These are phyloP conservation scores for Drosophila simulans DNA, from an alignment of 1,140 invertebrate genomes.

Conservation along the genomic window DNA sequence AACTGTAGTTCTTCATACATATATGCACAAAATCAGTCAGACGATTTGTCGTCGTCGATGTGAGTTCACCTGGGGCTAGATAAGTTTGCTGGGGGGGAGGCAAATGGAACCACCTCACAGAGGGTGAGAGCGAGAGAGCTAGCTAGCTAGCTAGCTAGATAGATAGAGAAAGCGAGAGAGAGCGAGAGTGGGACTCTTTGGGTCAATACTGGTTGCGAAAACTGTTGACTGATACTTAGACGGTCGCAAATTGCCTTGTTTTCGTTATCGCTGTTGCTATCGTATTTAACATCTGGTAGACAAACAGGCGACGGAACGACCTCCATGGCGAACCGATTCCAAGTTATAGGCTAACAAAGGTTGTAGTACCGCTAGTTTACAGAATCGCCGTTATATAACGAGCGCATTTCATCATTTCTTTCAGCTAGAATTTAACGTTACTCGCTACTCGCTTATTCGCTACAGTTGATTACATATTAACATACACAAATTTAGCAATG, in stretches of 20 bases:
- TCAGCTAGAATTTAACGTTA: neutral
- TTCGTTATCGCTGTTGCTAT: conserved; percentile 50
- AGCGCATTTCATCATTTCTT: neutral
- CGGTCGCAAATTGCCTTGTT: conserved; percentile 51
- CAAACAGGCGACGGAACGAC: conserved; percentile 39
- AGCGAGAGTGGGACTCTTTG: conserved; percentile 9
- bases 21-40: conserved; percentile 53
- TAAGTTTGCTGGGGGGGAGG: conserved; percentile 17
- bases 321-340: conserved; percentile 19
- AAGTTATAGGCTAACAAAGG: conserved; percentile 38
- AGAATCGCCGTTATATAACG: conserved; percentile 7
- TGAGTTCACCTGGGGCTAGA: conserved; percentile 25
- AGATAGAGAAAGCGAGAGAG: no score
- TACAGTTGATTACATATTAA: no score
- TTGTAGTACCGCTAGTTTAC: conserved; percentile 1
- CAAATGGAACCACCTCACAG: neutral
- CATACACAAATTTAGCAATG: no score
- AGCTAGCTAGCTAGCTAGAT: no score
- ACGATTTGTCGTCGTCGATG: conserved; percentile 60
- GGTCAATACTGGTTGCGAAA: conserved; percentile 49
- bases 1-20: conserved; percentile 8
- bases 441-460: neutral
- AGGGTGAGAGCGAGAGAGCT: no score
- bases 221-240: conserved; percentile 54
- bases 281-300: conserved; percentile 53